These are phyloP conservation scores for Syrrhaptes paradoxus DNA, from an alignment of 2,113 vertebrate species.

Conservation along the genomic window DNA sequence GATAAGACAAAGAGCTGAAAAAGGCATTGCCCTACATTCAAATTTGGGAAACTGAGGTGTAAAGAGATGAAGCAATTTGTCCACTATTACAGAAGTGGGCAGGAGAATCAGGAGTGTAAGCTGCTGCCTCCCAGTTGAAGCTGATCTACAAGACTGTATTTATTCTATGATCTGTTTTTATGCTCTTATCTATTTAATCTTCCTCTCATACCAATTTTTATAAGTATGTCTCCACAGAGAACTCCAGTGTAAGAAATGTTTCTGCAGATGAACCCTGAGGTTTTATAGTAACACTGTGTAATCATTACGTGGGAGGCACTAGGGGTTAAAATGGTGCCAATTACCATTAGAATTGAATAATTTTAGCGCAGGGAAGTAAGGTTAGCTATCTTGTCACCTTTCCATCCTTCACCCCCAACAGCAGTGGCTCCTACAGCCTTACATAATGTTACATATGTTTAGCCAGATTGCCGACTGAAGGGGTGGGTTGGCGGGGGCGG, in stretches of 20 bases:
- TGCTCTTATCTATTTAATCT: conserved; percentile 50
- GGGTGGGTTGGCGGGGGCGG: too few relatives aligned
- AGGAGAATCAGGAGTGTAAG: neutral
- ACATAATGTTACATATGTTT: neutral
- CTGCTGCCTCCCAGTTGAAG: neutral
- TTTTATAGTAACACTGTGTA: conserved; percentile 21
- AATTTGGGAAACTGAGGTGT: neutral
- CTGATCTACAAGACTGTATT: neutral
- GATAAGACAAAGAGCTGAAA: neutral
- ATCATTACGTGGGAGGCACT: neutral
- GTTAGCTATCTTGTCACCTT: neutral
- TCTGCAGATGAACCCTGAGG: conserved; percentile 2
- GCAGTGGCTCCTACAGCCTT: neutral
- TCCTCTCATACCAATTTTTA: conserved; percentile 7
- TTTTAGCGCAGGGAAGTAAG: neutral
- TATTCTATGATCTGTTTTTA: conserved; percentile 40
- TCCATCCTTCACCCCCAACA: neutral
- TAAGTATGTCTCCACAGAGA: conserved; percentile 11
- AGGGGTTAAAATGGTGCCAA: neutral
- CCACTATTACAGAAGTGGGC: neutral
- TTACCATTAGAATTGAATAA: neutral
- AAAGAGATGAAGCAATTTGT: neutral
- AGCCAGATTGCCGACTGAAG: neutral
- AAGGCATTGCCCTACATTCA: neutral
- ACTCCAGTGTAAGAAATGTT: neutral